Evolutionary conservation across 2,888 invertebrate species (phyloP).

Genomic region (Rapana venosa): DNA sequence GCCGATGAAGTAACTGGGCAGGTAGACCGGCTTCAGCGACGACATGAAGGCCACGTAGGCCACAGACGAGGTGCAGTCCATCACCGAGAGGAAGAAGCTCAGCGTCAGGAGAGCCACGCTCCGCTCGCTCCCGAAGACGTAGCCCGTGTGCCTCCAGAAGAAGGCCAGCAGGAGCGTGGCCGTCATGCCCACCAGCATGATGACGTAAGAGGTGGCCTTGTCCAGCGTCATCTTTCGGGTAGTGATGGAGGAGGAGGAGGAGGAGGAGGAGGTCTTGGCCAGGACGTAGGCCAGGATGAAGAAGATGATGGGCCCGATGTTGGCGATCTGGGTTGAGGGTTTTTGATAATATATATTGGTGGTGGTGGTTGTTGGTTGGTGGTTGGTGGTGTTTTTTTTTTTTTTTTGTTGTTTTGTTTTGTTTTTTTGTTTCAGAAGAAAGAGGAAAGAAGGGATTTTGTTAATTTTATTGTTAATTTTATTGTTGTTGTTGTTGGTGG

Average conservation of each 20-base stretch:
- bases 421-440: no score
- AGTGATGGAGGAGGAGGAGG: slow-evolving; percentile 60
- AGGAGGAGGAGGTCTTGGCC: slow-evolving; percentile 6
- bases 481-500: not conserved
- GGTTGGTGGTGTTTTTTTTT: not conserved
- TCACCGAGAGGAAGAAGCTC: slow-evolving; percentile 84
- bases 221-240: slow-evolving; percentile 61
- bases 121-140: slow-evolving; percentile 77
- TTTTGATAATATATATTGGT: not conserved
- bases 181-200: slow-evolving; percentile 77
- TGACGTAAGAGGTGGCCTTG: slow-evolving; percentile 77
- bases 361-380: not conserved
- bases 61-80: slow-evolving; percentile 83
- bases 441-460: no score
- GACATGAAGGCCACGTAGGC: slow-evolving; percentile 82
- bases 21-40: slow-evolving; percentile 84
- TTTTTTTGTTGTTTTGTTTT: not conserved
- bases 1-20: slow-evolving; percentile 85
- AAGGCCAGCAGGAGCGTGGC: slow-evolving; percentile 78
- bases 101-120: slow-evolving; percentile 50
- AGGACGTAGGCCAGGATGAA: slow-evolving; percentile 73
- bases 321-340: slow-evolving; percentile 86
- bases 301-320: slow-evolving; percentile 88
- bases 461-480: not conserved
- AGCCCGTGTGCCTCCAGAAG: slow-evolving; percentile 81